Base-by-base conservation (phyloP, 2,797 vertebrate species). In the Notoglanidium macrostoma region DNA sequence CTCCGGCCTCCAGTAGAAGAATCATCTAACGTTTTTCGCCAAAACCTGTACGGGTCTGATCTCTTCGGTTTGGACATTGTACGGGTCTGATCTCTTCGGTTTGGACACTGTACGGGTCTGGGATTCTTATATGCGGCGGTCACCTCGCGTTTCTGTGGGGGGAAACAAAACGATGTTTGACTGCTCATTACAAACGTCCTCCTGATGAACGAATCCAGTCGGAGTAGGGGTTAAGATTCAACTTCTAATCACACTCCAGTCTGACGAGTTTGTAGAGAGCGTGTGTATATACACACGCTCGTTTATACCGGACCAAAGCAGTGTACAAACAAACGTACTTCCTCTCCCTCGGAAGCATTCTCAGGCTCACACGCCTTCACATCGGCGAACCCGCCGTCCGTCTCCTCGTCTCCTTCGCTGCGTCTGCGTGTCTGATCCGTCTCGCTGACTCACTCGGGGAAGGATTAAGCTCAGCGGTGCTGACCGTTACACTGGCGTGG, bases 401-500 rank as follows among this genome's bases (percentile, higher is more conserved):
- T 23, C 29, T 19, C n/a, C 0, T 5, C 17, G 54, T 57, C 51
- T 15, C 29, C 49, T 19, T 54, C 73, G 4, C 35, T 1, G 1
- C 6, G 2, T 26, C 40, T 49, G 59, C 14, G n/a, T 2, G 40
- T 44, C 57, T 40, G 35, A 46, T 46, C 14, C 0, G 26, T 67
- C 61, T 49, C 9, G 0, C 23, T 81, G 32, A 81, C 70, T 2
- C 49, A 80, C 83, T 63, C 68, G 4, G 57, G 86, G 67, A 83
- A 40, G 63, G 49, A 73, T 80, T 49, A 87, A 76, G 70, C 67
- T 51, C 82, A 72, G 87, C 0, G 26, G 19, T 44, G 49, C 32
- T 78, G 83, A 68, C 86, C 63, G 83, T 80, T 72, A 72, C 81
- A 55, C 73, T 84, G 84, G 59, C 8, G 61, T 70, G 83, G 46